These are phyloP conservation scores for Penaeus vannamei DNA, from an alignment of 1,140 invertebrate genomes.

Conservation along the genomic window DNA sequence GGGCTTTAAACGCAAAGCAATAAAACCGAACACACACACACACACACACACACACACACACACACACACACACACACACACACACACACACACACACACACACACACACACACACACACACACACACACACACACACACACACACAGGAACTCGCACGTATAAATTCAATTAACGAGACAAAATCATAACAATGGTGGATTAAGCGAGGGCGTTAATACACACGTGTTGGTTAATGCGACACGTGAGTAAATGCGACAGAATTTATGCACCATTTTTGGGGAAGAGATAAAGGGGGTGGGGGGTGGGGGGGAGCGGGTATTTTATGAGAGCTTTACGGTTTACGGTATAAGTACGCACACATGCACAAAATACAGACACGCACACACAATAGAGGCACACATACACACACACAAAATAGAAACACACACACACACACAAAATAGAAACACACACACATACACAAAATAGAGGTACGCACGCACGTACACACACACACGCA, in stretches of 20 bases:
- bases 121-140: constrained; percentile 23
- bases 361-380: neutral
- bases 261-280: no score
- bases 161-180: neutral
- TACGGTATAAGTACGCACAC: neutral
- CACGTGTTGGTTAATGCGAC: no score
- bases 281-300: no score
- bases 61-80: constrained; percentile 19
- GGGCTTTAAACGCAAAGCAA: neutral
- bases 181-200: no score
- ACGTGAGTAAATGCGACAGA: no score
- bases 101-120: constrained; percentile 18
- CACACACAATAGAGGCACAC: no score
- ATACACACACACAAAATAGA: neutral
- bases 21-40: neutral
- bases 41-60: constrained; percentile 1
- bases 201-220: no score
- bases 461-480: neutral
- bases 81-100: constrained; percentile 23
- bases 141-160: neutral
- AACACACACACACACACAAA: neutral
- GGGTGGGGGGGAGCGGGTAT: no score
- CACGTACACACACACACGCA: neutral
- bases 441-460: neutral
- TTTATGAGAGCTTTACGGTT: no score